Conservation (phyloP, 23 tunicate genomes). For the Corella eumyota region DNA sequence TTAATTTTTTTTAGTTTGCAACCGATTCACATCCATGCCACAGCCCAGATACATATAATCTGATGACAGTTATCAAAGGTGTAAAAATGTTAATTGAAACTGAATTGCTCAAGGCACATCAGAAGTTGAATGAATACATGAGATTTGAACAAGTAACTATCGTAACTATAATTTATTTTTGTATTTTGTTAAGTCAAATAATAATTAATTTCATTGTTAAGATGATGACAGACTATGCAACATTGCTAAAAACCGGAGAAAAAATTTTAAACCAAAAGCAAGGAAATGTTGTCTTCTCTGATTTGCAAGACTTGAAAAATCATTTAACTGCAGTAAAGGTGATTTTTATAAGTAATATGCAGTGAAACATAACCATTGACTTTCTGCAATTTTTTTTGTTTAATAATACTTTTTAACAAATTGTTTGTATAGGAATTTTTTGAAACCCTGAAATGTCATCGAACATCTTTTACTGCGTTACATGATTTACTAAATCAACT, state of each 20-base stretch:
- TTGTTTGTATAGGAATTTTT: too few species aligned
- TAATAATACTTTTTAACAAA: too few species aligned
- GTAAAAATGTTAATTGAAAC: neutral
- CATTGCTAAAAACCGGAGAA: conserved; percentile 7
- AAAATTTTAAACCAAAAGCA: conserved; percentile 5
- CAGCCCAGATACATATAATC: conserved; percentile 5
- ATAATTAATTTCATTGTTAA: too few species aligned
- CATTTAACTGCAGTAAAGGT: conserved; percentile 21
- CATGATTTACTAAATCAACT: too few species aligned
- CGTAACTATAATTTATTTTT: too few species aligned
- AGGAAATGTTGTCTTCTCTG: conserved; percentile 6
- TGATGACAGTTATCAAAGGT: neutral
- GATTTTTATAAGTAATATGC: too few species aligned
- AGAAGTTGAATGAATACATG: conserved; percentile 2
- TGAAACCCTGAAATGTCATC: too few species aligned
- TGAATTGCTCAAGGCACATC: neutral
- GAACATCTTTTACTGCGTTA: too few species aligned
- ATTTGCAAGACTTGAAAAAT: conserved; percentile 18
- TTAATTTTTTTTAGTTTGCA: conserved; percentile 19
- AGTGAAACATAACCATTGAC: too few species aligned
- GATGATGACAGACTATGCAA: conserved; percentile 29
- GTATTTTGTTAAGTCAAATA: too few species aligned
- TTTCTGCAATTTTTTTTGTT: too few species aligned
- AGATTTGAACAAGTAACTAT: conserved; percentile 8
- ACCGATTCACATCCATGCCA: conserved; percentile 19